Percentiles rank a stretch among this genome's conserved stretches.
Evolutionary conservation across 2,888 invertebrate genomes (phyloP).

Genomic region (Leptinotarsa tumamoca): DNA sequence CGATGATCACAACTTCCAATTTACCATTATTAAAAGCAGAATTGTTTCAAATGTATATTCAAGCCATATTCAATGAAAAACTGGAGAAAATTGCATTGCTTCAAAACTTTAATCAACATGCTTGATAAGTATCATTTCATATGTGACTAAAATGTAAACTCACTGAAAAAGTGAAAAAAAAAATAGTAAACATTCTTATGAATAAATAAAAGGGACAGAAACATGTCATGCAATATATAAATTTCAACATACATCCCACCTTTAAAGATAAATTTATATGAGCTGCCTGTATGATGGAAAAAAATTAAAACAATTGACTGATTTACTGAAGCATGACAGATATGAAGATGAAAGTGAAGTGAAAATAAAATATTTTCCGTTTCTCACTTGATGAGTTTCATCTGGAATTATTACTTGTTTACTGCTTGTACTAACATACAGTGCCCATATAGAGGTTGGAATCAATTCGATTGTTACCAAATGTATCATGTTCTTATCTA

Average conservation of each 20-base stretch:
- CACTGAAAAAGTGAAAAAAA: slow-evolving; percentile 16
- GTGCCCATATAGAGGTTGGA: too few species aligned
- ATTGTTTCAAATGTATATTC: background rate
- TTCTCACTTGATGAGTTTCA: slow-evolving; percentile 8
- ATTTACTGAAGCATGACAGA: slow-evolving; percentile 43
- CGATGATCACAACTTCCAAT: too few species aligned
- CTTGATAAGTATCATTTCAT: background rate
- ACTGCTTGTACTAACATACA: background rate
- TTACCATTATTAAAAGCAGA: background rate
- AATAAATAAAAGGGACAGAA: slow-evolving; percentile 32
- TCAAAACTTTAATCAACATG: slow-evolving; percentile 10
- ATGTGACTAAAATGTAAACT: slow-evolving; percentile 9
- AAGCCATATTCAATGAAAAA: slow-evolving; percentile 3
- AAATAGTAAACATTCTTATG: slow-evolving; percentile 23
- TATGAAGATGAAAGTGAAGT: background rate
- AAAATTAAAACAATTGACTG: slow-evolving; percentile 61
- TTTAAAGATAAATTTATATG: slow-evolving; percentile 64
- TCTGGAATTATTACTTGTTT: background rate
- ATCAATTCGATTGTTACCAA: too few species aligned
- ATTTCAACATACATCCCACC: slow-evolving; percentile 60
- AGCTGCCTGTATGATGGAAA: slow-evolving; percentile 64
- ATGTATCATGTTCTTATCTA: too few species aligned
- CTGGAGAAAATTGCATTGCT: background rate
- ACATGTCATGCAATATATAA: slow-evolving; percentile 50
- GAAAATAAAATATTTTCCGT: background rate